phyloP scores from a whole-genome alignment of 2,113 vertebrate species.

The Pyxicephalus adspersus region DNA sequence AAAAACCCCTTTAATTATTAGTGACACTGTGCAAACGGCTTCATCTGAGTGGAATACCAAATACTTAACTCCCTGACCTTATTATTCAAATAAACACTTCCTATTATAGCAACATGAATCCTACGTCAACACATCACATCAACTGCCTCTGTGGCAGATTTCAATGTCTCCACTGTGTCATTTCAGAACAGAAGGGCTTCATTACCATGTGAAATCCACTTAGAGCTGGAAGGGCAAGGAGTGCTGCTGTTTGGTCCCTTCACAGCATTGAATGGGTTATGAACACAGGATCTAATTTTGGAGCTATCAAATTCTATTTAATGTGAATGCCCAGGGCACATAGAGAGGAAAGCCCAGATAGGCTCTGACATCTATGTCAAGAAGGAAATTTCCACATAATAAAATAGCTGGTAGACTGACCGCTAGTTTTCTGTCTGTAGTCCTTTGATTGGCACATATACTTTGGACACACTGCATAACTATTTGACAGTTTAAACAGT shows the following conservation, averaged over 20 bases:
- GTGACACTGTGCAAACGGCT: conserved; percentile 84
- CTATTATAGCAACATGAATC: conserved; percentile 65
- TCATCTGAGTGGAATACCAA: conserved; percentile 79
- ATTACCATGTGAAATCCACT: conserved; percentile 40
- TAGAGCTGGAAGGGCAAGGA: conserved; percentile 25
- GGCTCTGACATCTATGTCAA: conserved; percentile 46
- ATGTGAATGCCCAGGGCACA: conserved; percentile 53
- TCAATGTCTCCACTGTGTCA: conserved; percentile 58
- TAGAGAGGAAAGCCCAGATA: conserved; percentile 48
- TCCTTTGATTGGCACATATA: conserved; percentile 4
- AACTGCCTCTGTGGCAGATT: conserved; percentile 61
- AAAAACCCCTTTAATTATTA: conserved; percentile 85
- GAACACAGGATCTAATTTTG: conserved; percentile 52
- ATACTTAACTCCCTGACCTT: conserved; percentile 82
- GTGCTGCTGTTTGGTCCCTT: conserved; percentile 35
- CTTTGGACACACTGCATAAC: background rate
- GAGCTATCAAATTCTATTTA: conserved; percentile 57
- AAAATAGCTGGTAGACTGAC: conserved; percentile 19
- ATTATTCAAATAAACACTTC: conserved; percentile 79
- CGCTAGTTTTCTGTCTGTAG: background rate
- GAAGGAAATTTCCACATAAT: conserved; percentile 40
- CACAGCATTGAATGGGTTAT: conserved; percentile 49
- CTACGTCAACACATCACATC: conserved; percentile 62
- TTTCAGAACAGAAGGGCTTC: conserved; percentile 55
- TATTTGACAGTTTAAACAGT: background rate